These are phyloP conservation scores for Florisuga fusca DNA, from an alignment of 2,797 vertebrate species.

Conservation along the genomic window DNA sequence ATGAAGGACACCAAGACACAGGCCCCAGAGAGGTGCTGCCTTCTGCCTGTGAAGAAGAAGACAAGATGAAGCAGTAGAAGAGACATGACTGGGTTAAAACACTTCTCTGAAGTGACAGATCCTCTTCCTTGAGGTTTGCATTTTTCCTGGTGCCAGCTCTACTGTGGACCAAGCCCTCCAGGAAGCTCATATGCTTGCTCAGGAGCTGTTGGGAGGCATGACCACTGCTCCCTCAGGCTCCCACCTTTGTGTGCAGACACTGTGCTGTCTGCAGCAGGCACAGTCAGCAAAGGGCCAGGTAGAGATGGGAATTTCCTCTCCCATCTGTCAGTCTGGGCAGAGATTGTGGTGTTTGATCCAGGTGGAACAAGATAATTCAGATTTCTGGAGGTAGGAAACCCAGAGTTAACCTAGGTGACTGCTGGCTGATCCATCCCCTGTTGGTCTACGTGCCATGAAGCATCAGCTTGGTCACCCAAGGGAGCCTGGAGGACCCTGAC, in stretches of 20 bases:
- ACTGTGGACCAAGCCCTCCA: fast-evolving
- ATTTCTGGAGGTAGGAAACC: not conserved
- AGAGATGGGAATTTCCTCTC: not conserved
- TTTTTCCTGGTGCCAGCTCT: not conserved
- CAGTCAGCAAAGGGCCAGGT: not conserved
- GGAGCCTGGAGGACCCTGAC: not conserved
- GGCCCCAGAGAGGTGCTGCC: not conserved
- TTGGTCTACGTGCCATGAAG: not conserved
- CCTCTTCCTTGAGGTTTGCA: not conserved
- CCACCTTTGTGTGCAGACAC: not conserved
- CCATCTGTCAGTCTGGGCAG: not conserved
- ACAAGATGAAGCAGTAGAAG: not conserved
- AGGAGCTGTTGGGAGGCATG: not conserved
- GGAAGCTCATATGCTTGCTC: fast-evolving
- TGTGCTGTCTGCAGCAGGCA: not conserved
- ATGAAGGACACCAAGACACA: not conserved
- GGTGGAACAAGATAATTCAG: not conserved
- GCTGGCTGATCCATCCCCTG: not conserved
- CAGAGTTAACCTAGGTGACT: not conserved
- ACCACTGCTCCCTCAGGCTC: fast-evolving
- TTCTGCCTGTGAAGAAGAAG: not conserved
- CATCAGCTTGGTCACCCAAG: not conserved
- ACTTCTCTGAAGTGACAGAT: not conserved
- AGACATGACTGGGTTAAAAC: not conserved
- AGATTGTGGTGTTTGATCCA: not conserved